A percentile compares a stretch with the other conserved stretches of the same genome.
Conservation (phyloP, 2,113 vertebrate species). For the Paratilapia polleni region DNA sequence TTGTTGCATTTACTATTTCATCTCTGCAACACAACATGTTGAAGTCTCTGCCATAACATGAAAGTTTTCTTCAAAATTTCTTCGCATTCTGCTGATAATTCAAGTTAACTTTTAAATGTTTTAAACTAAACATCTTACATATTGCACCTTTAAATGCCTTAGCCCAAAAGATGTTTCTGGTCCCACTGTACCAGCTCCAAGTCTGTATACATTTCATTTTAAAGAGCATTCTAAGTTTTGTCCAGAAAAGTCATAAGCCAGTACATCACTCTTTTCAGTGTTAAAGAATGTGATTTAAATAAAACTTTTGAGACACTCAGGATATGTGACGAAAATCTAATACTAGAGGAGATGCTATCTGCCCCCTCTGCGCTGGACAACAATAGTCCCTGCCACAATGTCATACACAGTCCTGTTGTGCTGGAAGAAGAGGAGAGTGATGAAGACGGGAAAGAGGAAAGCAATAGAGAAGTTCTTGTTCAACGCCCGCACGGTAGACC, state of each 20-base stretch:
- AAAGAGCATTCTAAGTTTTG: conserved; percentile 10
- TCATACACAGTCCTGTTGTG: conserved; percentile 97
- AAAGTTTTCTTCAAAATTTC: not conserved
- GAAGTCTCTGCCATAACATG: not conserved
- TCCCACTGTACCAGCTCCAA: not conserved
- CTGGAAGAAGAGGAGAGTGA: conserved; percentile 95
- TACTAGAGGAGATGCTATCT: conserved; percentile 80
- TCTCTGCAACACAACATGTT: not conserved
- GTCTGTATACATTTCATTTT: not conserved
- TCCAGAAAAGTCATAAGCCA: not conserved
- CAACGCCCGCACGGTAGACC: conserved; percentile 92
- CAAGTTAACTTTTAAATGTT: not conserved
- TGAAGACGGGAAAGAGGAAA: conserved; percentile 95
- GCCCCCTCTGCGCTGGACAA: conserved; percentile 87
- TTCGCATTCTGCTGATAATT: not conserved
- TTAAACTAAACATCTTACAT: not conserved
- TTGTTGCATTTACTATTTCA: not conserved
- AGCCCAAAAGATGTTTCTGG: not conserved
- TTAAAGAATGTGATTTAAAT: not conserved
- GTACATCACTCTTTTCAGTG: not conserved
- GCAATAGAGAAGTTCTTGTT: conserved; percentile 99
- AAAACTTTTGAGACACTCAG: not conserved
- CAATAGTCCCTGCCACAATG: conserved; percentile 95
- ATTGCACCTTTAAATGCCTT: not conserved
- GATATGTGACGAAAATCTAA: not conserved